A percentile compares a stretch with the other conserved stretches of the same genome.
These are phyloP conservation scores for Apodemia mormo DNA, from an alignment of 2,888 invertebrate genomes.

Conservation along the genomic window DNA sequence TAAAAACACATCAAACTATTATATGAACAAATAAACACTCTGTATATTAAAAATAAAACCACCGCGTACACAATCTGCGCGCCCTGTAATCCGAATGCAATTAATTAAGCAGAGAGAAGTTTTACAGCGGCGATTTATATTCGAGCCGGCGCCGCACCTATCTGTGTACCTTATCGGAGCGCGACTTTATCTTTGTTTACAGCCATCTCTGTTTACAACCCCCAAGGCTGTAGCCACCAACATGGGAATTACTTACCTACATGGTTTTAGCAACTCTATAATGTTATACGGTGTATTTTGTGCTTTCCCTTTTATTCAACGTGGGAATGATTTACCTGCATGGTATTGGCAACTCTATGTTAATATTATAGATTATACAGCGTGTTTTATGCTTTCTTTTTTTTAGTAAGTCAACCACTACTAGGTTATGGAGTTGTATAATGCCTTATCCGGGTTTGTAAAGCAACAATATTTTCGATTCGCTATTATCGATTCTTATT, in stretches of 20 bases:
- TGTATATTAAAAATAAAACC: background rate
- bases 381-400: too few relatives aligned
- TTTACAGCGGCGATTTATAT: slow-evolving; percentile 69
- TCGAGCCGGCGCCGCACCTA: slow-evolving; percentile 44
- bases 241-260: background rate
- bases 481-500: too few relatives aligned
- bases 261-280: background rate
- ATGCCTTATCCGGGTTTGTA: too few relatives aligned
- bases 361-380: too few relatives aligned
- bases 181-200: slow-evolving; percentile 31
- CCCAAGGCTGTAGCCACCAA: background rate
- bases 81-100: slow-evolving; percentile 62
- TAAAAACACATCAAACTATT: background rate
- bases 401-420: too few relatives aligned
- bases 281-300: background rate
- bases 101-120: slow-evolving; percentile 66
- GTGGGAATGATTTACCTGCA: too few relatives aligned
- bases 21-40: background rate
- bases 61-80: slow-evolving; percentile 25
- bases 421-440: too few relatives aligned
- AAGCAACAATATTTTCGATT: too few relatives aligned
- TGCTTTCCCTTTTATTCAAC: too few relatives aligned
- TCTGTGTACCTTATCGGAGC: slow-evolving; percentile 47
- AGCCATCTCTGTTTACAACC: slow-evolving; percentile 44
- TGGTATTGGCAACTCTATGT: too few relatives aligned